phyloP scores from a whole-genome alignment of 2,888 invertebrate species.

The Hipparchia semele region DNA sequence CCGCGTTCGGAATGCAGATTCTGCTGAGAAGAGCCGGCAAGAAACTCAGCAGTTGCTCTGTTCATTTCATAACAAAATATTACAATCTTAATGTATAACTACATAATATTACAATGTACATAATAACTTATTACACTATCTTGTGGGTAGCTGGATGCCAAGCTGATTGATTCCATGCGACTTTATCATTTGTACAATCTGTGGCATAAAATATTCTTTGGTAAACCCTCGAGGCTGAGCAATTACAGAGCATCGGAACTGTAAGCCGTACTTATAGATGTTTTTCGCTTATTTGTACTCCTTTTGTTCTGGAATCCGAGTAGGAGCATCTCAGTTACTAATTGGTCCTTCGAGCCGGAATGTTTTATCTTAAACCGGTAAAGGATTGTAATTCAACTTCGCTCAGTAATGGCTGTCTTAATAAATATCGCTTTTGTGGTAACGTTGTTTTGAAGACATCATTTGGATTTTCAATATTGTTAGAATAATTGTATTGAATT shows the following conservation, averaged over 20 bases:
- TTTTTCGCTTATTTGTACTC: conserved; percentile 70
- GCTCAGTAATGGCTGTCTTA: conserved; percentile 35
- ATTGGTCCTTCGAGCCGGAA: conserved; percentile 63
- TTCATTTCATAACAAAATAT: no score
- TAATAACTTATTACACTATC: no score
- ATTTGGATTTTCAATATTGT: conserved; percentile 9
- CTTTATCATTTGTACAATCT: not conserved
- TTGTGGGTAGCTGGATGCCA: no score
- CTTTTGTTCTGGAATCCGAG: conserved; percentile 64
- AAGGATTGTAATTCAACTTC: conserved; percentile 51
- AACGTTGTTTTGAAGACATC: conserved; percentile 13
- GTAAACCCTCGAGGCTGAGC: conserved; percentile 59
- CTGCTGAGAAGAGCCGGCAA: no score
- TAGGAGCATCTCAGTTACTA: conserved; percentile 69
- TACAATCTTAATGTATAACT: no score
- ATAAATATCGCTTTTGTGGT: conserved; percentile 24
- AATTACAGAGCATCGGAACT: conserved; percentile 69
- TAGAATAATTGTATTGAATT: conserved; percentile 10
- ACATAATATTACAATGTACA: no score
- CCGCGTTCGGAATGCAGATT: no score
- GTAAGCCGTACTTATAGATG: conserved; percentile 69
- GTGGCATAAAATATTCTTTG: conserved; percentile 7
- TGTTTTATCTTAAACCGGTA: conserved; percentile 53
- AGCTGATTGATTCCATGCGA: no score
- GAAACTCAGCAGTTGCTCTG: no score